Evolutionary conservation across 2,113 vertebrate species (phyloP).

Genomic region (Tupaia chinensis): DNA sequence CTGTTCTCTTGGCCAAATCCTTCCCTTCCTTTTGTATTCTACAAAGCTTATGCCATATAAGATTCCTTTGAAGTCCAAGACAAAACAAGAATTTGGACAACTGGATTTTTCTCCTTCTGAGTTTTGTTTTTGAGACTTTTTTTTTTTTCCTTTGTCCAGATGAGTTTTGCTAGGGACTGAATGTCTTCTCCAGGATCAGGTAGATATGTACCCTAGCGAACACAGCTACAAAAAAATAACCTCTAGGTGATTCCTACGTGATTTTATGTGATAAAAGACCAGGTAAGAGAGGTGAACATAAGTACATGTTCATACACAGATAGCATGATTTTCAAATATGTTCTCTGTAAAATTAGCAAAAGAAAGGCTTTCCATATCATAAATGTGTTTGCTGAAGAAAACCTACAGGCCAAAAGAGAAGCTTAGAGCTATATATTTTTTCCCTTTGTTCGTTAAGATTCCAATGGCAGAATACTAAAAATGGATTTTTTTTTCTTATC

Average conservation of each 20-base stretch:
- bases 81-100: conserved; percentile 52
- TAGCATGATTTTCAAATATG: neutral
- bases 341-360: neutral
- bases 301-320: neutral
- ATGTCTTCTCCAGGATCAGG: neutral
- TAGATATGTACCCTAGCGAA: neutral
- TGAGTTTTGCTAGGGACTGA: conserved; percentile 5
- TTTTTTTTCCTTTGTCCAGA: neutral
- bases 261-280: neutral
- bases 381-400: neutral
- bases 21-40: conserved; percentile 23
- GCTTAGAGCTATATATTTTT: neutral
- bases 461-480: neutral
- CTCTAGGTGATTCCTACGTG: neutral
- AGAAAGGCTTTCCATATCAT: neutral
- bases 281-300: neutral
- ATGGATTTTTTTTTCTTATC: neutral
- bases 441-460: neutral
- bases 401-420: neutral
- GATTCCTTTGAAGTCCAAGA: conserved; percentile 66
- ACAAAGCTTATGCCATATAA: neutral
- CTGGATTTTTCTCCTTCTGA: conserved; percentile 44
- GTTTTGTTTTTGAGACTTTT: conserved; percentile 36
- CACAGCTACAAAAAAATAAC: neutral
- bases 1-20: conserved; percentile 47